Percentiles rank a stretch among this genome's conserved stretches.
phyloP scores from a whole-genome alignment of 2,797 vertebrate species.

The Enteromius paludinosus region DNA sequence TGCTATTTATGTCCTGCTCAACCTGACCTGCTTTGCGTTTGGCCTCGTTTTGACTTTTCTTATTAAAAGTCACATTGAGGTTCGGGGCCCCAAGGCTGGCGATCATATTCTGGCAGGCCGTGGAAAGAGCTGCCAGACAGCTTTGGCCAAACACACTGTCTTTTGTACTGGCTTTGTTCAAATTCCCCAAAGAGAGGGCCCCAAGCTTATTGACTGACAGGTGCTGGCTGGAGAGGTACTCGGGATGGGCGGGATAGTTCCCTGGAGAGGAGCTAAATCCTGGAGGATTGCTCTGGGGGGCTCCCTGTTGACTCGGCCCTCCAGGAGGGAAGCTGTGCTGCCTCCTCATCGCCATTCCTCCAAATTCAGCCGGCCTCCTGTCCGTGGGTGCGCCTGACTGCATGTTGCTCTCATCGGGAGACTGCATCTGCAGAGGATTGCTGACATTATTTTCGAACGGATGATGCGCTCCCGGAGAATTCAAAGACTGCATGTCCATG shows the following conservation, averaged over 20 bases:
- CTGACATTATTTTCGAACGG: slow-evolving; percentile 78
- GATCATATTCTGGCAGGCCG: slow-evolving; percentile 99
- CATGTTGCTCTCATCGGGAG: slow-evolving; percentile 72
- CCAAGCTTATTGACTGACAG: slow-evolving; percentile 90
- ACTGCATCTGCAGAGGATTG: slow-evolving; percentile 79
- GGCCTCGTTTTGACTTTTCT: slow-evolving; percentile 92
- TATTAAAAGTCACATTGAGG: slow-evolving; percentile 99
- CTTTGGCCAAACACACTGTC: slow-evolving; percentile 98
- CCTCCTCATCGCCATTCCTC: slow-evolving; percentile 82
- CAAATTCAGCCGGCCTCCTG: slow-evolving; percentile 81
- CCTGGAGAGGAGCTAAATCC: slow-evolving; percentile 78
- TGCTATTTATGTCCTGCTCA: slow-evolving; percentile 89
- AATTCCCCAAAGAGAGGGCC: slow-evolving; percentile 93
- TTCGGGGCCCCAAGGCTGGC: slow-evolving; percentile 97
- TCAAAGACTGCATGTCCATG: slow-evolving; percentile 80
- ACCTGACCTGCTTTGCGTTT: slow-evolving; percentile 95
- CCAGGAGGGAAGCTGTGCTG: slow-evolving; percentile 80
- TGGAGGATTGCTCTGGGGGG: slow-evolving; percentile 72
- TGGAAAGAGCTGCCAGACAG: slow-evolving; percentile 97
- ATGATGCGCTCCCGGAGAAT: slow-evolving; percentile 78
- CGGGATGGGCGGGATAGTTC: slow-evolving; percentile 82
- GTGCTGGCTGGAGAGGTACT: slow-evolving; percentile 86
- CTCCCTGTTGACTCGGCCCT: slow-evolving; percentile 69
- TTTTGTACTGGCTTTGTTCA: slow-evolving; percentile 93
- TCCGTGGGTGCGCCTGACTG: slow-evolving; percentile 68